Evolutionary conservation across 1,140 invertebrate species (phyloP).

Genomic region (Bicyclus anynana): DNA sequence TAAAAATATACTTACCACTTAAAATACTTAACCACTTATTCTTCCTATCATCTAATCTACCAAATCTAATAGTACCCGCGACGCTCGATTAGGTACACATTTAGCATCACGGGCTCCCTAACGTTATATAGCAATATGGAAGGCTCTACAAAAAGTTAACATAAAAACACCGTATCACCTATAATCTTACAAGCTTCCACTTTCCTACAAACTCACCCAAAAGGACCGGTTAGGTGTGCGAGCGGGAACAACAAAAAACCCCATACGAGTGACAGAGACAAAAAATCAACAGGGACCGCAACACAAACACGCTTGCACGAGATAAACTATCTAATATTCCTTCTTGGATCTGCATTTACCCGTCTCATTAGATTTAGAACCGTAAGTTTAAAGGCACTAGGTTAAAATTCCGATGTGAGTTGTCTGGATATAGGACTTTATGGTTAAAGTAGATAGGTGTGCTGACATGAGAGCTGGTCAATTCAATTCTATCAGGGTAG

Average conservation of each 20-base stretch:
- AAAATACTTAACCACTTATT: too few relatives aligned
- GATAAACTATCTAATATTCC: slow-evolving; percentile 42
- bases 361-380: slow-evolving; percentile 14
- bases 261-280: slow-evolving; percentile 32
- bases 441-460: slow-evolving; percentile 32
- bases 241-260: slow-evolving; percentile 22
- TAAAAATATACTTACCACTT: too few relatives aligned
- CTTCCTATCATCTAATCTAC: too few relatives aligned
- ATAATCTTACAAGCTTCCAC: slow-evolving; percentile 25
- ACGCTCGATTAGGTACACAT: too few relatives aligned
- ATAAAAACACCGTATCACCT: slow-evolving; percentile 14
- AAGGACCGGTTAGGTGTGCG: slow-evolving; percentile 44
- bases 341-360: slow-evolving; percentile 36
- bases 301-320: slow-evolving; percentile 44
- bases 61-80: too few relatives aligned
- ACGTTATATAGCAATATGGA: too few relatives aligned
- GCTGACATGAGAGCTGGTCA: slow-evolving; percentile 51
- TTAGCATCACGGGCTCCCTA: too few relatives aligned
- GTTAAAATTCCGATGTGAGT: slow-evolving; percentile 18
- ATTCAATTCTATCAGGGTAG: slow-evolving; percentile 54
- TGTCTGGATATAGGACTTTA: slow-evolving; percentile 21
- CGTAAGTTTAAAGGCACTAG: neutral
- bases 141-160: slow-evolving; percentile 10
- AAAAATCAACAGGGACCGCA: slow-evolving; percentile 39
- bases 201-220: slow-evolving; percentile 25